phyloP scores from a whole-genome alignment of 2,113 vertebrate species.

The Eudyptes chrysolophus region DNA sequence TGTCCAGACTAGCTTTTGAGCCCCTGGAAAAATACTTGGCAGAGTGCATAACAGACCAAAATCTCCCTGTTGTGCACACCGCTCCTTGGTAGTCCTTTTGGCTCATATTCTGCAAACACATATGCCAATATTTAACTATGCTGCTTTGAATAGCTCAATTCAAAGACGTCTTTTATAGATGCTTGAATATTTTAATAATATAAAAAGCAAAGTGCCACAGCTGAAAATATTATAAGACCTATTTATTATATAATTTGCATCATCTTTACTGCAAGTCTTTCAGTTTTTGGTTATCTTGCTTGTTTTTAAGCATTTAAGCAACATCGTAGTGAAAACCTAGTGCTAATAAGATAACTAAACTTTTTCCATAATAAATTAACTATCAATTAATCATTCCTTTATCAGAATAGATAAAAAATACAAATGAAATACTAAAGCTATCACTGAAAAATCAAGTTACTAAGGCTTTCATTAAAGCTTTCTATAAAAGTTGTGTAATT shows the following conservation, averaged over 20 bases:
- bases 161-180: background rate
- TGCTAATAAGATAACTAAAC: background rate
- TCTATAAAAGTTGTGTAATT: background rate
- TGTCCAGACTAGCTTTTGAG: background rate
- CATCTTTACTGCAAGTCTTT: background rate
- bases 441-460: background rate
- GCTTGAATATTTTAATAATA: background rate
- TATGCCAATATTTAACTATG: background rate
- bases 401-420: background rate
- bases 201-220: background rate
- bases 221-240: background rate
- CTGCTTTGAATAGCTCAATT: background rate
- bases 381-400: background rate
- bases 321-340: background rate
- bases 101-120: background rate
- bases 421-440: background rate
- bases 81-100: accelerated
- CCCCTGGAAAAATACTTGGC: background rate
- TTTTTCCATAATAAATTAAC: background rate
- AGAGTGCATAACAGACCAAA: no score
- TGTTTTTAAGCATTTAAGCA: background rate
- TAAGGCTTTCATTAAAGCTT: background rate
- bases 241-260: background rate
- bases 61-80: accelerated
- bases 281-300: background rate